These are phyloP conservation scores for Polypterus senegalus DNA, from an alignment of 2,113 vertebrate genomes.

Conservation along the genomic window DNA sequence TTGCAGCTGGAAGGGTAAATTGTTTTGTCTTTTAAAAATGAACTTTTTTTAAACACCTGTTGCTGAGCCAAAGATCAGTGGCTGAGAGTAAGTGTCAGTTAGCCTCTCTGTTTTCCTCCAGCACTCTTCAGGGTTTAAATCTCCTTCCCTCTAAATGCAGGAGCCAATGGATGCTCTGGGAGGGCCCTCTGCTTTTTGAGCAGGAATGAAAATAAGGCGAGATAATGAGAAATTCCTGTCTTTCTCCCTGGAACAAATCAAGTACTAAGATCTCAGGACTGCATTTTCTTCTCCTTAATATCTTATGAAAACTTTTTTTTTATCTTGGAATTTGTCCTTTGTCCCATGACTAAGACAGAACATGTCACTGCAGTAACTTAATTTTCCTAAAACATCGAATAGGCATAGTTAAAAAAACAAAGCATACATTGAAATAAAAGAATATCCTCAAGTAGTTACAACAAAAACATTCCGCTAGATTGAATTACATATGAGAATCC, in stretches of 20 bases:
- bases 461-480: no score
- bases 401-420: no score
- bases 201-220: slow-evolving; percentile 18
- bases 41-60: slow-evolving; percentile 37
- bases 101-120: slow-evolving; percentile 23
- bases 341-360: no score
- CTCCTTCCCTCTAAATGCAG: slow-evolving; percentile 26
- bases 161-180: slow-evolving; percentile 47
- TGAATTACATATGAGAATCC: no score
- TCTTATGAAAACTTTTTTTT: no score
- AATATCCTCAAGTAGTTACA: no score
- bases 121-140: slow-evolving; percentile 33
- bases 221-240: slow-evolving; percentile 27
- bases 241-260: slow-evolving; percentile 16
- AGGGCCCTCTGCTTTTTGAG: slow-evolving; percentile 31
- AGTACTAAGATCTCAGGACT: neutral
- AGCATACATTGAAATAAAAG: no score
- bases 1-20: slow-evolving; percentile 14
- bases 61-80: slow-evolving; percentile 28
- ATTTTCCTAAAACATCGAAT: no score
- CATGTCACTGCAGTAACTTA: no score
- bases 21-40: slow-evolving; percentile 3
- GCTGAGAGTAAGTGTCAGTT: slow-evolving; percentile 25
- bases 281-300: neutral
- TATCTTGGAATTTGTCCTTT: no score